Evolutionary conservation across 2,888 invertebrate species (phyloP), one percentile per base, ranked within the genome.

Genomic region (Hydraecia micacea): DNA sequence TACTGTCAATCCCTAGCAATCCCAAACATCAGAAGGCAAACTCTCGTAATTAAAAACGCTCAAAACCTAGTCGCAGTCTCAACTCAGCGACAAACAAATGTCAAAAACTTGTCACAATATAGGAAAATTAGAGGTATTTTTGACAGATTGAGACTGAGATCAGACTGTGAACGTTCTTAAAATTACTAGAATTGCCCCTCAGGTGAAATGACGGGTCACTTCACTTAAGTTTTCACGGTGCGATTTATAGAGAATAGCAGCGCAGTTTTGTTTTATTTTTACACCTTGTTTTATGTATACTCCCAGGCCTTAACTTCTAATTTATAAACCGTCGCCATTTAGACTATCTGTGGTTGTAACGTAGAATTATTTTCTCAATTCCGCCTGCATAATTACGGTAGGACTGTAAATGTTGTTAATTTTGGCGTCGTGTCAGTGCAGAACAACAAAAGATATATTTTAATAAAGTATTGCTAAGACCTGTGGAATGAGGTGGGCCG

Each of bases 341-440:
- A 79, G 72, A 80, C 82, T 88, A 87, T 83, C 74, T 85, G 88
- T 75, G 83, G 78, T 66, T 75, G 71, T 75, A 77, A 68, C 39
- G 62, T 73, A 63, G 80, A 87, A 88, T 85, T 80, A 82, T 85
- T 85, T 85, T 78, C 79, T 84, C 70, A 85, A 88, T 87, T 88
- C 42, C 73, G 49, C 75, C 71, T 81, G 79, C 78, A 78, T 84
- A 87, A 88, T 88, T 84, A 73, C 67, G 70, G 70, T 28, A 46
- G 76, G 32, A 75, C 81, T 84, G 76, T n/a, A 46, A 73, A 68
- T 71, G 68, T 68, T 80, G 74, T 78, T 83, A 80, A 88, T 87
- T 83, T 83, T 77, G 39, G 15, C 69, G n/a, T 36, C 42, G 32
- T 49, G n/a, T 39, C 46, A 55, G 49, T 55, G 60, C 15, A 60